A percentile compares a stretch with the other conserved stretches of the same genome.
phyloP scores from a whole-genome alignment of 2,113 vertebrate species.

The Agapornis roseicollis region DNA sequence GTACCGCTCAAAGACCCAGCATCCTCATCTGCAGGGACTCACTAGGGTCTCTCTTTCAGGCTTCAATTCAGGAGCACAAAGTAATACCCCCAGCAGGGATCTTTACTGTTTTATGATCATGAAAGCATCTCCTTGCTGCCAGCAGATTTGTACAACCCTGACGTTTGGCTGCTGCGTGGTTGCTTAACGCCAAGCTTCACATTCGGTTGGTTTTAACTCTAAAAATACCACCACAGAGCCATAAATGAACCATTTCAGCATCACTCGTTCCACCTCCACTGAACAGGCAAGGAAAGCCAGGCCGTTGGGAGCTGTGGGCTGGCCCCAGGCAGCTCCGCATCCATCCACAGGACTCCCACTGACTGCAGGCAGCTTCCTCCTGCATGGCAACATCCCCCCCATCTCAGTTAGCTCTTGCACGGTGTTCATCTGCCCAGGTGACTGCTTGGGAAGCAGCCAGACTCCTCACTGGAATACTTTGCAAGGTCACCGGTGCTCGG shows the following conservation, averaged over 20 bases:
- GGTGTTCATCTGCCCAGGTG: not conserved
- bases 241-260: not conserved
- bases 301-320: accelerated
- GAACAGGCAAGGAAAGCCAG: not conserved
- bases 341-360: not conserved
- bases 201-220: not conserved
- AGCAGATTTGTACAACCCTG: not conserved
- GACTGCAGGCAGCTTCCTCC: not conserved
- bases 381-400: not conserved
- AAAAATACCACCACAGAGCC: not conserved
- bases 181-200: not conserved
- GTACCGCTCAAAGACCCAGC: not conserved
- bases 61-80: not conserved
- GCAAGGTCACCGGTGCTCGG: not conserved
- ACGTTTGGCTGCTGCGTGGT: not conserved
- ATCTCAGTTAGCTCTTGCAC: not conserved
- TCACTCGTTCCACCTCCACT: not conserved
- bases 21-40: not conserved
- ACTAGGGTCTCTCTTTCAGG: not conserved
- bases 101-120: not conserved
- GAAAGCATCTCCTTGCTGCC: not conserved
- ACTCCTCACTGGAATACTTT: not conserved
- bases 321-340: not conserved
- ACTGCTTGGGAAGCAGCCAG: not conserved
- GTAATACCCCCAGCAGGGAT: not conserved